Evolutionary conservation across 2,113 vertebrate species (phyloP).

Genomic region (Grammomys surdaster): DNA sequence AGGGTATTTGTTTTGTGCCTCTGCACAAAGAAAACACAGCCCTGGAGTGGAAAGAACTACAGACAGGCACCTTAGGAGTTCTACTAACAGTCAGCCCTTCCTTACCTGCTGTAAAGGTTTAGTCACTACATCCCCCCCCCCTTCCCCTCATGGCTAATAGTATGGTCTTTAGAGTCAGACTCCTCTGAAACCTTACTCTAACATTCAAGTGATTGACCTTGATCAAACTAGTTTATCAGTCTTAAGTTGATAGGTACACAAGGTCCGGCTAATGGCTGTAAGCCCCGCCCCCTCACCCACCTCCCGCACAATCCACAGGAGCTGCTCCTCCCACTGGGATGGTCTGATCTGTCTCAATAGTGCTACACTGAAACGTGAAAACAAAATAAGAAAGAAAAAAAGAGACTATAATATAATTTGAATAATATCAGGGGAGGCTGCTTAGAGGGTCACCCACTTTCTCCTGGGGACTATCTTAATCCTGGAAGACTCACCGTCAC

Average conservation of each 20-base stretch:
- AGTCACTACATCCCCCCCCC: neutral
- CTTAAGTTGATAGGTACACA: conserved; percentile 2
- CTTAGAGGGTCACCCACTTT: neutral
- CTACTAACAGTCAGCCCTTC: conserved; percentile 38
- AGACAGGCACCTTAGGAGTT: neutral
- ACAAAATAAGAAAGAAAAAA: neutral
- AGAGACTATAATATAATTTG: neutral
- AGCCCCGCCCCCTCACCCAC: neutral
- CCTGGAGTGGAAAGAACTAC: neutral
- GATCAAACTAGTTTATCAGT: conserved; percentile 40
- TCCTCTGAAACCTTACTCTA: conserved; percentile 24
- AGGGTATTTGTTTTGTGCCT: neutral
- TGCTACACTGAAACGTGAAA: neutral
- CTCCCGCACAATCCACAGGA: neutral
- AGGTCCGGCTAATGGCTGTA: neutral
- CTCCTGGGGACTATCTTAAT: neutral
- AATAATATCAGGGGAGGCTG: neutral
- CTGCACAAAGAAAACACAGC: neutral
- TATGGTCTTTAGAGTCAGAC: neutral
- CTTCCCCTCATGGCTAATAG: neutral
- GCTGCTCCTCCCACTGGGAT: neutral
- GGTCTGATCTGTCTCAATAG: neutral
- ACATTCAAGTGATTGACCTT: conserved; percentile 28
- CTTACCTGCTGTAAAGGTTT: conserved; percentile 49
- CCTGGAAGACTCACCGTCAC: conserved; percentile 89